phyloP scores from a whole-genome alignment of 1,140 invertebrate genomes.

The Diachasma alloeum region DNA sequence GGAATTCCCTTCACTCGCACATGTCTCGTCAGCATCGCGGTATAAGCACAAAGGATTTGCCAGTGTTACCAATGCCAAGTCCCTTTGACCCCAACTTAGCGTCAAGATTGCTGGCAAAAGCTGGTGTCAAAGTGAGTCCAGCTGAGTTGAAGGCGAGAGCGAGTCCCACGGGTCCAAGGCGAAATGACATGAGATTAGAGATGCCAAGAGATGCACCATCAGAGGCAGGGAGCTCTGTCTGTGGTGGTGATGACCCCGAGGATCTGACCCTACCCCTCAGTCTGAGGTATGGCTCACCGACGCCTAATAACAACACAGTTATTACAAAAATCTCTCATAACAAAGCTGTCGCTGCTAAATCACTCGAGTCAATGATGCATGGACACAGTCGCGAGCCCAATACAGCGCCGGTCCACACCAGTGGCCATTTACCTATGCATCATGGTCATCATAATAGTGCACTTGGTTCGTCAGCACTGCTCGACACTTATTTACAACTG shows the following conservation, averaged over 20 bases:
- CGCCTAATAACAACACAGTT: conserved; percentile 60
- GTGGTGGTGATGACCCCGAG: conserved; percentile 82
- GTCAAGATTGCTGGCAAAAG: conserved; percentile 80
- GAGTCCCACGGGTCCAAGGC: conserved; percentile 82
- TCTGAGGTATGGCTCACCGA: conserved; percentile 55
- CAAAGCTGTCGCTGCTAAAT: conserved; percentile 66
- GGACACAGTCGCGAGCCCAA: conserved; percentile 65
- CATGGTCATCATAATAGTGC: conserved; percentile 58
- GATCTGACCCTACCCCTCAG: conserved; percentile 75
- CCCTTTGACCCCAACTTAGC: conserved; percentile 89
- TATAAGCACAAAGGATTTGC: conserved; percentile 90
- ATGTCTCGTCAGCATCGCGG: conserved; percentile 92
- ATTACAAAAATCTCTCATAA: conserved; percentile 55
- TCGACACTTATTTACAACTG: conserved; percentile 86
- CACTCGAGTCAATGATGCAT: conserved; percentile 66
- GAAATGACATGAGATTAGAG: conserved; percentile 79
- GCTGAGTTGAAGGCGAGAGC: conserved; percentile 82
- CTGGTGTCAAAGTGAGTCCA: conserved; percentile 85
- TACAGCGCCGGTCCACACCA: conserved; percentile 52
- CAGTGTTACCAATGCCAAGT: conserved; percentile 89
- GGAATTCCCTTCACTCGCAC: conserved; percentile 90
- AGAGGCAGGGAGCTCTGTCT: conserved; percentile 74
- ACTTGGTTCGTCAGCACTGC: conserved; percentile 74
- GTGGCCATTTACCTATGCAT: conserved; percentile 46
- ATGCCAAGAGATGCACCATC: conserved; percentile 71